These are phyloP conservation scores for Misgurnus mizolepis DNA, from an alignment of 2,113 vertebrate species.

Conservation along the genomic window DNA sequence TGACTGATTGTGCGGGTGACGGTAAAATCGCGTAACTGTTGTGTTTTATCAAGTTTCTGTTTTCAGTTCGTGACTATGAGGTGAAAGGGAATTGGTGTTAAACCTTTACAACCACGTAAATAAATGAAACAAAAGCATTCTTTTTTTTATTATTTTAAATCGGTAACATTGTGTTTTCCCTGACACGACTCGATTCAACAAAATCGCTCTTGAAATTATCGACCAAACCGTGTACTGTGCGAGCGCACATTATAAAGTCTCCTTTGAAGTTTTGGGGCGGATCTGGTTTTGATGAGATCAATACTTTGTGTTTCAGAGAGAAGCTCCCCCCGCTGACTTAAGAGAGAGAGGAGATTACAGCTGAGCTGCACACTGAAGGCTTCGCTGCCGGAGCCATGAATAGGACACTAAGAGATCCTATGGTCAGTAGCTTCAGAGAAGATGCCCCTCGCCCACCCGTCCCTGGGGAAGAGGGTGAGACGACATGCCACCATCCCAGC, in stretches of 20 bases:
- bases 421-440: conserved; percentile 93
- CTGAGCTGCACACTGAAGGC: conserved; percentile 68
- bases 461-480: conserved; percentile 94
- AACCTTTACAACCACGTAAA: background rate
- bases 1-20: background rate
- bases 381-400: conserved; percentile 83
- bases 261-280: conserved; percentile 89
- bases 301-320: conserved; percentile 87
- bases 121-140: background rate
- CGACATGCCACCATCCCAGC: conserved; percentile 77
- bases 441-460: conserved; percentile 96
- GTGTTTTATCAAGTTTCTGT: background rate
- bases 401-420: conserved; percentile 84
- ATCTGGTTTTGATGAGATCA: conserved; percentile 98
- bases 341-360: conserved; percentile 87
- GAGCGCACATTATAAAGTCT: conserved; percentile 65
- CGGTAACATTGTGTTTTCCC: background rate
- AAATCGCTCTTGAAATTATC: background rate
- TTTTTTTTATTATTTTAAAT: background rate
- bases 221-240: background rate
- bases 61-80: background rate
- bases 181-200: background rate
- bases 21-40: no score
- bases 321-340: conserved; percentile 92
- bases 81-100: background rate